phyloP scores from a whole-genome alignment of 2,113 vertebrate species.

The Misgurnus mizolepis region DNA sequence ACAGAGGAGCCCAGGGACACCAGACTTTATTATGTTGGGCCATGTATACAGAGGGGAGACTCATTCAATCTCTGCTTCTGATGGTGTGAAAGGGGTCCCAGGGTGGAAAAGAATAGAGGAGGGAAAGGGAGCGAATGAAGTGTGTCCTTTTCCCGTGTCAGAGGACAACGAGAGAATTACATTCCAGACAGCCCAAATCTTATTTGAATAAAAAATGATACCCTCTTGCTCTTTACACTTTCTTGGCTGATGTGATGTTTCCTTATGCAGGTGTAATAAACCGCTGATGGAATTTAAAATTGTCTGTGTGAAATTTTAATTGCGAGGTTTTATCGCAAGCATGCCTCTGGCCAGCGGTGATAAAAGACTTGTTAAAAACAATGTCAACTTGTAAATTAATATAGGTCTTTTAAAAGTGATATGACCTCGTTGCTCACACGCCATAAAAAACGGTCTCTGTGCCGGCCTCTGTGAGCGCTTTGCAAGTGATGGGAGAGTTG shows the following conservation, averaged over 20 bases:
- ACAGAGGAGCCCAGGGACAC: slow-evolving; percentile 52
- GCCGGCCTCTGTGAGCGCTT: slow-evolving; percentile 16
- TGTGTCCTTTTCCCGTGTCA: slow-evolving; percentile 10
- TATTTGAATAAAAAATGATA: slow-evolving; percentile 20
- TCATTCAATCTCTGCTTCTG: slow-evolving; percentile 33
- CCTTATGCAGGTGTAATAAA: slow-evolving; percentile 39
- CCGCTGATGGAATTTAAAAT: slow-evolving; percentile 60
- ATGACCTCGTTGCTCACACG: background rate
- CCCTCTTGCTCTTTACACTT: background rate
- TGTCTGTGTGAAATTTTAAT: slow-evolving; percentile 54
- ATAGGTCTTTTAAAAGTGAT: slow-evolving; percentile 45
- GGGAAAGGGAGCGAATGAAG: slow-evolving; percentile 14
- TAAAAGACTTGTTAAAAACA: slow-evolving; percentile 50
- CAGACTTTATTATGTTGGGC: slow-evolving; percentile 59
- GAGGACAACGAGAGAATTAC: slow-evolving; percentile 7
- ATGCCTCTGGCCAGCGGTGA: slow-evolving; percentile 42
- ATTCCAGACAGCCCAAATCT: background rate
- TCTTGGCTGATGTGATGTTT: slow-evolving; percentile 22
- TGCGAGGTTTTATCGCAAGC: slow-evolving; percentile 48
- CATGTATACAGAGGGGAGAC: slow-evolving; percentile 44
- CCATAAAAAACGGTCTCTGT: slow-evolving; percentile 38
- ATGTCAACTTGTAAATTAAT: slow-evolving; percentile 56
- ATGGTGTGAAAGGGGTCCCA: slow-evolving; percentile 40
- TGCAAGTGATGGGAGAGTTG: slow-evolving; percentile 34
- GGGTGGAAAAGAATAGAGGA: slow-evolving; percentile 40